Evolutionary conservation across 2,113 vertebrate genomes (phyloP).

Genomic region (Plotosus lineatus): DNA sequence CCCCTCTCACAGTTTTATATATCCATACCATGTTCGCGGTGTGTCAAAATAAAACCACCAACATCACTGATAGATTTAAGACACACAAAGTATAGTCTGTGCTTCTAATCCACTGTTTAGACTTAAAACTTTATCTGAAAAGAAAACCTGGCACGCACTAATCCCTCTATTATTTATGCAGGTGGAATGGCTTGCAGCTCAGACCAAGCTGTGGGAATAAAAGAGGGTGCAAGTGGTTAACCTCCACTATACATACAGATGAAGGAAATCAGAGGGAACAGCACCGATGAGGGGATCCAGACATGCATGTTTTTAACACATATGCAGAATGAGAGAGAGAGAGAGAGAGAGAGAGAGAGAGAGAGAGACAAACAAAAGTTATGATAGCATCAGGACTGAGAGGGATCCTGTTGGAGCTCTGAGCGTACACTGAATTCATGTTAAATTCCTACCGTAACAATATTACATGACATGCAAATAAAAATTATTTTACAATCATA

Average conservation of each 20-base stretch:
- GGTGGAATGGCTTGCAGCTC: slow-evolving; percentile 51
- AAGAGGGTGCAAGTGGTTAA: not conserved
- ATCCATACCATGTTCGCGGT: not conserved
- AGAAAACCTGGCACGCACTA: slow-evolving; percentile 52
- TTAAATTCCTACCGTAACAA: slow-evolving; percentile 9
- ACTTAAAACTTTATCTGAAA: slow-evolving; percentile 57
- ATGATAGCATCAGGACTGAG: slow-evolving; percentile 14
- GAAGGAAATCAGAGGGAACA: not conserved
- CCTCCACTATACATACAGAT: not conserved
- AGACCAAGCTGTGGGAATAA: slow-evolving; percentile 57
- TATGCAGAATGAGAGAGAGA: not conserved
- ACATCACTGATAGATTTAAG: slow-evolving; percentile 33
- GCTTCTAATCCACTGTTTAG: slow-evolving; percentile 59
- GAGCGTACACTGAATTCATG: not conserved
- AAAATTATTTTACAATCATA: not conserved
- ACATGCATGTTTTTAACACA: not conserved
- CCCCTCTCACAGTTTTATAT: slow-evolving; percentile 10
- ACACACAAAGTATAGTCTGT: slow-evolving; percentile 46
- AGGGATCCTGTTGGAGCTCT: not conserved
- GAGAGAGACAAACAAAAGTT: not conserved
- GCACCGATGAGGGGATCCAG: slow-evolving; percentile 26
- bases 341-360: not conserved
- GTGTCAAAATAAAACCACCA: slow-evolving; percentile 36
- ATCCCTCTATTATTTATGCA: slow-evolving; percentile 60
- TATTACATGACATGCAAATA: slow-evolving; percentile 28